Evolutionary conservation across 2,113 vertebrate species (phyloP), one percentile per base, ranked within the genome.

Genomic region (Triplophysa siluroides): DNA sequence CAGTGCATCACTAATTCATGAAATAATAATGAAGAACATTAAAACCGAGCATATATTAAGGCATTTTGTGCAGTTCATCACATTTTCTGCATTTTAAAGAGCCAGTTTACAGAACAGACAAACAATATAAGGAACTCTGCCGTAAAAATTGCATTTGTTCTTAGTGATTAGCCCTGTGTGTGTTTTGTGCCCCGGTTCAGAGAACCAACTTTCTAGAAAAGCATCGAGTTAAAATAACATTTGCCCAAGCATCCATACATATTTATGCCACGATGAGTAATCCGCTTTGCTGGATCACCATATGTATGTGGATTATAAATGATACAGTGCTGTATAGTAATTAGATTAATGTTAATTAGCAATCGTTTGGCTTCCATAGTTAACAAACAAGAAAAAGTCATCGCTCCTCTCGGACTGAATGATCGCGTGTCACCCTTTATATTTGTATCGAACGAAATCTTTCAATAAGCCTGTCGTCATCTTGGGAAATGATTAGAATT

Each of bases 361-460:
- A 24, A 38, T 71, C 29, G 62, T 58, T 79, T 18, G 45, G 78
- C 63, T 74, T 69, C 52, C 19, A 9, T 58, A 58, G 78, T 80
- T 75, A 64, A 62, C 75, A 71, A 80, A 80, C 82, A 79, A 61
- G 69, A 69, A 69, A 72, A 78, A 79, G 62, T 83, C 21, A 56
- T 69, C 16, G 9, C 2, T 54, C 54, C 76, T 14, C 38, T 29
- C 41, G 14, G 60, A 68, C 65, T 47, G 33, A 29, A 16, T 19
- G 66, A 18, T 64, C 50, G 78, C 50, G 19, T 58, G 69, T 52
- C 74, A 65, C 21, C n/a, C 62, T 66, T 65, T 77, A 14, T 66
- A 33, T 47, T 52, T 54, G 11, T 54, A 65, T 77, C 24, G 60
- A 63, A 75, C 8, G 1, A 38, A 47, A 18, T 75, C 73, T 75